These are phyloP conservation scores for Napeogenes inachia DNA, from an alignment of 2,888 invertebrate species.

Conservation along the genomic window DNA sequence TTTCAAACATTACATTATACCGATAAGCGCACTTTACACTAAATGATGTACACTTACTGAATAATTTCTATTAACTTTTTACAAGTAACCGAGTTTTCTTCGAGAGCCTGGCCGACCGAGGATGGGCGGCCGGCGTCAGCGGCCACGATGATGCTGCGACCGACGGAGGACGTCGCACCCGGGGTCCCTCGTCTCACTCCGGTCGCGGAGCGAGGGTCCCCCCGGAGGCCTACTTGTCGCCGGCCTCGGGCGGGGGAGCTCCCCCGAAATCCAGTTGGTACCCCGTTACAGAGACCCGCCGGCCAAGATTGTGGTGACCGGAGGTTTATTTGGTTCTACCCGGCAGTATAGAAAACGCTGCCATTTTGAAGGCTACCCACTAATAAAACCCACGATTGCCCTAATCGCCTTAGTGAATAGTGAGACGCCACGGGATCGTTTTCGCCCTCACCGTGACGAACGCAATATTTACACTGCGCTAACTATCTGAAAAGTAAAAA, in stretches of 20 bases:
- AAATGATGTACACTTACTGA: slow-evolving; percentile 41
- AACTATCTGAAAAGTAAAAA: no score
- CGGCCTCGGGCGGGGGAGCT: slow-evolving; percentile 55
- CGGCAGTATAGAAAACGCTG: no score
- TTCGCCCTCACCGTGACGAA: no score
- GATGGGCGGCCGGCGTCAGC: background rate
- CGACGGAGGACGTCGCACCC: no score
- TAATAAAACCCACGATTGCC: no score
- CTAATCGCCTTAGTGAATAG: no score
- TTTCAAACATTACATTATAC: slow-evolving; percentile 25
- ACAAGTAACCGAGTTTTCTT: slow-evolving; percentile 1
- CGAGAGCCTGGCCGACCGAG: background rate
- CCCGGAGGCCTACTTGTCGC: slow-evolving; percentile 54
- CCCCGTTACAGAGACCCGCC: slow-evolving; percentile 32
- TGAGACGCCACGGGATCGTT: no score
- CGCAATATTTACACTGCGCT: no score
- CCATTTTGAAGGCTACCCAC: no score
- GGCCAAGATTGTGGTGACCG: no score
- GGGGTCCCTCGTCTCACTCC: background rate
- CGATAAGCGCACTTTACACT: slow-evolving; percentile 49
- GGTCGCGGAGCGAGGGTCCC: background rate
- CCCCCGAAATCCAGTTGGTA: slow-evolving; percentile 82
- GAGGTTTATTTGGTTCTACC: no score
- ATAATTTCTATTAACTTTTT: background rate
- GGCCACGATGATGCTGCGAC: no score